phyloP scores from a whole-genome alignment of 2,797 vertebrate genomes.

The Dipus sagitta region DNA sequence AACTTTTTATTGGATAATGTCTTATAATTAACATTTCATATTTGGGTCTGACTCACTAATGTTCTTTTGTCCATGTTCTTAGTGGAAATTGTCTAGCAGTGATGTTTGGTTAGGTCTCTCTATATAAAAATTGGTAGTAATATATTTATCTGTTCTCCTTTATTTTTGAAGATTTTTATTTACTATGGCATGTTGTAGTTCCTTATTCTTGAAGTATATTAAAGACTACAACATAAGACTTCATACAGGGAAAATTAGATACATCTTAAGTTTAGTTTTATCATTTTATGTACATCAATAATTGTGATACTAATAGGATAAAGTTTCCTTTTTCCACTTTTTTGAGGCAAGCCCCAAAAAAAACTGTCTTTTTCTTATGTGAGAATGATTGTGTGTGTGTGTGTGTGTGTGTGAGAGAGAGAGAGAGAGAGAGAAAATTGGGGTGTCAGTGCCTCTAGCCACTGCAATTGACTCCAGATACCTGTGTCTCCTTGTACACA shows the following conservation, averaged over 20 bases:
- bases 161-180: neutral
- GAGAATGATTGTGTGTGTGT: too few species aligned
- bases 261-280: neutral
- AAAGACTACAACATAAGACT: neutral
- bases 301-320: neutral
- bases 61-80: neutral
- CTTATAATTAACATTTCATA: neutral
- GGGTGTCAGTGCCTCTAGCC: too few species aligned
- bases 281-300: neutral
- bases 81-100: neutral
- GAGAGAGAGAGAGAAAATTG: too few species aligned
- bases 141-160: neutral
- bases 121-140: neutral
- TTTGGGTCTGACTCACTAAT: neutral
- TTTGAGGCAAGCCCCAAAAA: too few species aligned
- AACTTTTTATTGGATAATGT: neutral
- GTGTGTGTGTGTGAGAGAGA: too few species aligned
- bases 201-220: neutral
- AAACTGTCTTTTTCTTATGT: too few species aligned
- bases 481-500: too few species aligned
- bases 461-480: too few species aligned
- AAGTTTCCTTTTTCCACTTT: neutral
- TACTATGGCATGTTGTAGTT: neutral
- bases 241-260: neutral
- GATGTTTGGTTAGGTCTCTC: neutral